A percentile compares a stretch with the other conserved stretches of the same genome.
phyloP scores from a whole-genome alignment of 2,113 vertebrate genomes.

The Oncorhynchus nerka region DNA sequence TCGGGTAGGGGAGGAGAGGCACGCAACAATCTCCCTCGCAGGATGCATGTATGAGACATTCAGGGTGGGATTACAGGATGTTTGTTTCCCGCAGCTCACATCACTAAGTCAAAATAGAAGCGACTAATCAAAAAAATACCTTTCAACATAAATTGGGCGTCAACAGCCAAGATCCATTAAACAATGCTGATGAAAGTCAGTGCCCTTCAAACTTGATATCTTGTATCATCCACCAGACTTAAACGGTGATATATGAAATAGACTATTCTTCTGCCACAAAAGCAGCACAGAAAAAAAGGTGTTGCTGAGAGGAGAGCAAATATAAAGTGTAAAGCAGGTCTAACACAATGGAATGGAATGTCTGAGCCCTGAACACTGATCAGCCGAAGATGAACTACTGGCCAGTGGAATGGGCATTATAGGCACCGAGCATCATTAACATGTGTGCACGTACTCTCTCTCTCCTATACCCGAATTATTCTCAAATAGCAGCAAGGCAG shows the following conservation, averaged over 20 bases:
- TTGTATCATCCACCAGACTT: neutral
- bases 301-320: neutral
- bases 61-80: constrained; percentile 47
- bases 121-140: too few relatives aligned
- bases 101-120: neutral
- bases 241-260: neutral
- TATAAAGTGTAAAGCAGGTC: neutral
- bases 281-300: neutral
- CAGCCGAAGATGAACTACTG: too few relatives aligned
- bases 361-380: neutral
- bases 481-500: too few relatives aligned
- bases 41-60: constrained; percentile 29
- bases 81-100: constrained; percentile 48
- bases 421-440: too few relatives aligned
- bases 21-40: constrained; percentile 19
- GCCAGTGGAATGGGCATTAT: too few relatives aligned
- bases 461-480: too few relatives aligned
- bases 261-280: neutral
- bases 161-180: neutral
- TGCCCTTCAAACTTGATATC: neutral
- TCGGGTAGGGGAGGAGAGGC: neutral
- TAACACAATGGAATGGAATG: neutral
- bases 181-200: neutral
- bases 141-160: too few relatives aligned
- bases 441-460: too few relatives aligned